Evolutionary conservation across 2,888 invertebrate genomes (phyloP).

Genomic region (Rutpela maculata): DNA sequence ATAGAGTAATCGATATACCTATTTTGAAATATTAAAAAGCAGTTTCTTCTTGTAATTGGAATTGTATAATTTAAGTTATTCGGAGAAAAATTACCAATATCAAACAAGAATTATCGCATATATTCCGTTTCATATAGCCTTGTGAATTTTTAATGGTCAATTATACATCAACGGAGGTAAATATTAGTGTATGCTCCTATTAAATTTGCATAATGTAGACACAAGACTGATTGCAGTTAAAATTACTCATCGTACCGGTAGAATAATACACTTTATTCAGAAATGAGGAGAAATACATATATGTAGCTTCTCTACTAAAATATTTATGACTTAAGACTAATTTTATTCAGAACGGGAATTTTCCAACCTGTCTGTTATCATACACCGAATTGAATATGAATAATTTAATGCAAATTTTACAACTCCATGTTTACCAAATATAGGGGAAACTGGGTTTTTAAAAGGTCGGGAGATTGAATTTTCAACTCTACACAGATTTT

Average conservation of each 20-base stretch:
- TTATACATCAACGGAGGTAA: background rate
- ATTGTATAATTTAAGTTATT: too few relatives aligned
- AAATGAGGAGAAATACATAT: constrained; percentile 8
- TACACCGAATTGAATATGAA: background rate
- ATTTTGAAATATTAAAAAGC: too few relatives aligned
- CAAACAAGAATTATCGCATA: background rate
- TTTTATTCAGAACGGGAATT: background rate
- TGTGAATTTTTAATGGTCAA: constrained; percentile 21
- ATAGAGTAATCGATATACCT: too few relatives aligned
- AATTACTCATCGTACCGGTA: constrained; percentile 13
- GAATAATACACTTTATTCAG: constrained; percentile 1
- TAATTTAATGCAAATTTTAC: background rate
- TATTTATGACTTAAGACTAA: constrained; percentile 10
- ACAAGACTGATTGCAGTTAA: constrained; percentile 19
- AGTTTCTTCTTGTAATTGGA: too few relatives aligned
- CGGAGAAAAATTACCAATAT: too few relatives aligned
- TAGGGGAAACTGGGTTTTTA: background rate
- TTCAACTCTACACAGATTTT: background rate
- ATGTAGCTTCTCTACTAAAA: constrained; percentile 18
- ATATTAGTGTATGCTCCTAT: constrained; percentile 15
- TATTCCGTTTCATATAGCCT: background rate
- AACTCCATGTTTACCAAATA: background rate
- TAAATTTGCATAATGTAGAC: constrained; percentile 30
- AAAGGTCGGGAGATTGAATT: background rate
- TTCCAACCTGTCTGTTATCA: background rate